Evolutionary conservation across 1,140 invertebrate genomes (phyloP).

Genomic region (Drosophila bocqueti): DNA sequence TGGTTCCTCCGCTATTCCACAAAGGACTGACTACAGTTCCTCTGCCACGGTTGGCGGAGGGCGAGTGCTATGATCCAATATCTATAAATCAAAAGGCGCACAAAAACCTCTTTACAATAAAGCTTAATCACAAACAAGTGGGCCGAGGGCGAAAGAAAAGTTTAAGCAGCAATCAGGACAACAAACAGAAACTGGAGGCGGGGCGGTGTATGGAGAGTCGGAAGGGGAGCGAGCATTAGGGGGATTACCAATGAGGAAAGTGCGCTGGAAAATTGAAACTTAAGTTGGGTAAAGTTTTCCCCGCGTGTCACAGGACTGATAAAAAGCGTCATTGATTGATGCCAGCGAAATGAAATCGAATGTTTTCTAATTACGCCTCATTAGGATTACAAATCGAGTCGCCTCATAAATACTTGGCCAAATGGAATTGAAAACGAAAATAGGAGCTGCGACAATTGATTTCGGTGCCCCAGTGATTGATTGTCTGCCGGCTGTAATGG

Average conservation of each 20-base stretch:
- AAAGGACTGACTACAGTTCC: constrained; percentile 11
- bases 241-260: constrained; percentile 28
- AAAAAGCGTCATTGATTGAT: constrained; percentile 64
- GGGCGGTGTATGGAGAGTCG: neutral
- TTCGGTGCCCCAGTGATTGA: constrained; percentile 70
- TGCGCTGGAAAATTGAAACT: constrained; percentile 66
- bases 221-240: constrained; percentile 12
- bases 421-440: constrained; percentile 70
- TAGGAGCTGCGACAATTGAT: constrained; percentile 63
- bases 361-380: constrained; percentile 80
- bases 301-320: constrained; percentile 24
- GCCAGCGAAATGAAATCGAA: constrained; percentile 56
- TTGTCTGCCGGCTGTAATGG: constrained; percentile 59
- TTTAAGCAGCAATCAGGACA: constrained; percentile 61
- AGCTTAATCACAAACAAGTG: constrained; percentile 62
- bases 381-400: constrained; percentile 61
- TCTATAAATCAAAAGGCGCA: constrained; percentile 77
- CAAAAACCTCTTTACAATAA: constrained; percentile 68
- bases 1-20: neutral
- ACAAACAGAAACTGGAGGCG: constrained; percentile 41
- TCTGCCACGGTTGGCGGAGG: neutral
- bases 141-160: constrained; percentile 45
- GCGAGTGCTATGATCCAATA: constrained; percentile 63
- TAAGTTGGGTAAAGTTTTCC: constrained; percentile 61
- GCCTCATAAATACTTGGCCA: constrained; percentile 75